Conservation (phyloP, 2,888 invertebrate genomes). For the Zootermopsis nevadensis region DNA sequence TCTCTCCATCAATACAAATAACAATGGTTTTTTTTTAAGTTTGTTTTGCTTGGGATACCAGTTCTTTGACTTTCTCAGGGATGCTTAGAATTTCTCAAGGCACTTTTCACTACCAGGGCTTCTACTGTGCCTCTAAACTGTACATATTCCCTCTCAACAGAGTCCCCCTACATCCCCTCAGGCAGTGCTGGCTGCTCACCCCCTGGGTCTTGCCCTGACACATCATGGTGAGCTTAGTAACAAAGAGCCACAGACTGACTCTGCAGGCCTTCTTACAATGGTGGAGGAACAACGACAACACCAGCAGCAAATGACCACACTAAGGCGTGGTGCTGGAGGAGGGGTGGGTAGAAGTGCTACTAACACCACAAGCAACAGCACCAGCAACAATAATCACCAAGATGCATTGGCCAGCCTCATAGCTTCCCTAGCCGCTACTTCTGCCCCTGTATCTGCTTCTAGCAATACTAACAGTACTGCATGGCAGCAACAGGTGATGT, state of each 20-base stretch:
- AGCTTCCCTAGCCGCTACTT: slow-evolving; percentile 54
- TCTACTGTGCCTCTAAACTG: background rate
- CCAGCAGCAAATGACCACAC: slow-evolving; percentile 51
- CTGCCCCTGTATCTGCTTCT: slow-evolving; percentile 49
- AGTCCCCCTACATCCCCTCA: slow-evolving; percentile 61
- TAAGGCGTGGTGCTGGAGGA: slow-evolving; percentile 29
- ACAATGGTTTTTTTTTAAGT: no score
- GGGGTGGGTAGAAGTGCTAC: slow-evolving; percentile 52
- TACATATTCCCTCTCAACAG: slow-evolving; percentile 56
- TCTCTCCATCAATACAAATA: no score
- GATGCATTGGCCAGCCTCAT: slow-evolving; percentile 55
- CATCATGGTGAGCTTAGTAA: slow-evolving; percentile 42
- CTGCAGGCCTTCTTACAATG: slow-evolving; percentile 52
- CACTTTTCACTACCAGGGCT: background rate
- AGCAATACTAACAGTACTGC: slow-evolving; percentile 54
- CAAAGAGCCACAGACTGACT: slow-evolving; percentile 37
- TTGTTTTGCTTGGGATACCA: no score
- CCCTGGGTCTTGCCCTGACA: slow-evolving; percentile 57
- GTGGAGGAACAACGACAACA: slow-evolving; percentile 52
- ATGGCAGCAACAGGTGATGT: slow-evolving; percentile 63
- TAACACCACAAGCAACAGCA: slow-evolving; percentile 43
- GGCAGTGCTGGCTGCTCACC: slow-evolving; percentile 56
- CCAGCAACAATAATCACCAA: slow-evolving; percentile 34
- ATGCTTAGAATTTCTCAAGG: no score
- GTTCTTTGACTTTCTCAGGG: no score